Evolutionary conservation across 2,113 vertebrate species (phyloP).

Genomic region (Rhizomys pruinosus): DNA sequence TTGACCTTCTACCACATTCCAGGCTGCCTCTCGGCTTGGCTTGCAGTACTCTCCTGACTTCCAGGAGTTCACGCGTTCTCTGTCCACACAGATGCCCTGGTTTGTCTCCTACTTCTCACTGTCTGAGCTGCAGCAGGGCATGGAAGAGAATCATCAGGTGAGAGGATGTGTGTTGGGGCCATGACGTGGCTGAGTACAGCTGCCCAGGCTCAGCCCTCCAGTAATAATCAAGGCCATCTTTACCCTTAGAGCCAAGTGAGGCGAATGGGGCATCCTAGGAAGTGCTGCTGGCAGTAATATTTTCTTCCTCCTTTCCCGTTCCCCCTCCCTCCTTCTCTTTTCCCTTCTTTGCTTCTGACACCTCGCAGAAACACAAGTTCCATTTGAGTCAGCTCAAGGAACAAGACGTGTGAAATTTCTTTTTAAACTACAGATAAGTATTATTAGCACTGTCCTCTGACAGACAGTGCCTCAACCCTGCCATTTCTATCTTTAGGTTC

Average conservation of each 20-base stretch:
- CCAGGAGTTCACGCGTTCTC: neutral
- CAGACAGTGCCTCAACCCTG: neutral
- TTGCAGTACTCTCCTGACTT: slow-evolving; percentile 22
- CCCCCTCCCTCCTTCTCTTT: neutral
- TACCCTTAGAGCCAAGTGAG: neutral
- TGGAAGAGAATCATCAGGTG: neutral
- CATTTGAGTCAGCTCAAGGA: slow-evolving; percentile 23
- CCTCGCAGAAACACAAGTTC: slow-evolving; percentile 14
- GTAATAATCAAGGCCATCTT: neutral
- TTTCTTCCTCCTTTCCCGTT: neutral
- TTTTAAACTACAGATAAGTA: neutral
- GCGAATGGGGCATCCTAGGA: neutral
- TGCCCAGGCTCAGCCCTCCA: neutral
- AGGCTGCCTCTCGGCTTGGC: neutral
- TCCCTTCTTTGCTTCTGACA: neutral
- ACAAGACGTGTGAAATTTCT: slow-evolving; percentile 44
- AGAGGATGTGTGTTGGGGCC: neutral
- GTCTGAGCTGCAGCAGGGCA: neutral
- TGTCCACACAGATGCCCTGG: neutral
- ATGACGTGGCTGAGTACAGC: neutral
- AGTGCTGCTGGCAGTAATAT: neutral
- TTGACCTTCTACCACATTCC: neutral
- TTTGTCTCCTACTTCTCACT: neutral
- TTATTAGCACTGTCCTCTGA: neutral
- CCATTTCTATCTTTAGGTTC: neutral